These are phyloP conservation scores for Meleagris gallopavo DNA, from an alignment of 2,113 vertebrate species.

Conservation along the genomic window DNA sequence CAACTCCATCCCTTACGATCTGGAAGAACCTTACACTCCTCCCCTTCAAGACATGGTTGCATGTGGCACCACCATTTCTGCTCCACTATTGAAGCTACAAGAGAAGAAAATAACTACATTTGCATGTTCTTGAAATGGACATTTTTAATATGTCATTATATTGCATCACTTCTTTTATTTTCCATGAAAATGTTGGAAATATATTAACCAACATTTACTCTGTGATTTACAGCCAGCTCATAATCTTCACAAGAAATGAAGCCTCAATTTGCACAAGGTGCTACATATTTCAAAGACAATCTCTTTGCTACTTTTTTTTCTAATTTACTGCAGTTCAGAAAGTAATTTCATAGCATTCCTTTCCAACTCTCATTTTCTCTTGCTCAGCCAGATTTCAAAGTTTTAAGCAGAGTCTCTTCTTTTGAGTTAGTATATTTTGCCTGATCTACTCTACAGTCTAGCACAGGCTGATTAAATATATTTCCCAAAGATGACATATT, in stretches of 20 bases:
- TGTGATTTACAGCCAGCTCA: background rate
- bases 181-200: background rate
- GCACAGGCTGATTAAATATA: constrained; percentile 4
- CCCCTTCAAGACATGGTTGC: constrained; percentile 97
- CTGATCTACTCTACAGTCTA: background rate
- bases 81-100: constrained; percentile 94
- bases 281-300: background rate
- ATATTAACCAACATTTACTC: background rate
- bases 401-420: background rate
- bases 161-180: background rate
- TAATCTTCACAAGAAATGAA: background rate
- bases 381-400: background rate
- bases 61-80: constrained; percentile 99
- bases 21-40: constrained; percentile 98
- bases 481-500: background rate
- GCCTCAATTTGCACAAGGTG: background rate
- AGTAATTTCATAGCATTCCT: background rate
- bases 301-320: background rate
- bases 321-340: background rate
- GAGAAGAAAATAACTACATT: background rate
- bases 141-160: background rate
- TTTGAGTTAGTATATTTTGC: background rate
- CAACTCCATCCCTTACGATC: constrained; percentile 99
- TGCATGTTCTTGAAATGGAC: background rate
- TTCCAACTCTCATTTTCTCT: background rate